phyloP scores from a whole-genome alignment of 2,888 invertebrate species.

The Argyresthia goedartella region DNA sequence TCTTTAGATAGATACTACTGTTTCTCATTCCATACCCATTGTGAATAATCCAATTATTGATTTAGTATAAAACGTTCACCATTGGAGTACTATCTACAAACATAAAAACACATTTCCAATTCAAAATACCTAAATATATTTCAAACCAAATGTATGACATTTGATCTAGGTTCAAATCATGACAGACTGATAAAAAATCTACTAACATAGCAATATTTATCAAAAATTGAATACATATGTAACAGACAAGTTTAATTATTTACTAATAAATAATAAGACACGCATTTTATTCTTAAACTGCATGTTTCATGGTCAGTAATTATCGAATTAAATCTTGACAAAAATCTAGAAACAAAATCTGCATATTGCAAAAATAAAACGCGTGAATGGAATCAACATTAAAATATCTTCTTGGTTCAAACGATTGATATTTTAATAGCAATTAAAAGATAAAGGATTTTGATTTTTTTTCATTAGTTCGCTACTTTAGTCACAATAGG shows the following conservation, averaged over 20 bases:
- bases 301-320: too few species aligned
- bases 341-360: background rate
- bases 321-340: too few species aligned
- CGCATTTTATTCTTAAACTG: conserved; percentile 41
- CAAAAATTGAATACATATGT: conserved; percentile 55
- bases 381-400: conserved; percentile 35
- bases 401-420: conserved; percentile 44
- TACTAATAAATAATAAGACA: conserved; percentile 51
- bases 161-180: conserved; percentile 55
- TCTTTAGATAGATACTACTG: conserved; percentile 33
- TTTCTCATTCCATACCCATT: conserved; percentile 32
- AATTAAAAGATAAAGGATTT: conserved; percentile 47
- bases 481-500: conserved; percentile 49
- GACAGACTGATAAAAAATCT: conserved; percentile 68
- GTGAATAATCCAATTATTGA: conserved; percentile 30
- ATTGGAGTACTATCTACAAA: conserved; percentile 61
- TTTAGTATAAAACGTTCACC: conserved; percentile 38
- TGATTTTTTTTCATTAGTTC: conserved; percentile 48
- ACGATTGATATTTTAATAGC: conserved; percentile 53
- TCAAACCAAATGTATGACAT: conserved; percentile 71
- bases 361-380: conserved; percentile 39
- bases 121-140: conserved; percentile 65
- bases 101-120: conserved; percentile 67
- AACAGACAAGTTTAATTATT: conserved; percentile 47
- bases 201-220: conserved; percentile 68